These are phyloP conservation scores for Cancer borealis DNA, from an alignment of 2,888 invertebrate species.

Conservation along the genomic window DNA sequence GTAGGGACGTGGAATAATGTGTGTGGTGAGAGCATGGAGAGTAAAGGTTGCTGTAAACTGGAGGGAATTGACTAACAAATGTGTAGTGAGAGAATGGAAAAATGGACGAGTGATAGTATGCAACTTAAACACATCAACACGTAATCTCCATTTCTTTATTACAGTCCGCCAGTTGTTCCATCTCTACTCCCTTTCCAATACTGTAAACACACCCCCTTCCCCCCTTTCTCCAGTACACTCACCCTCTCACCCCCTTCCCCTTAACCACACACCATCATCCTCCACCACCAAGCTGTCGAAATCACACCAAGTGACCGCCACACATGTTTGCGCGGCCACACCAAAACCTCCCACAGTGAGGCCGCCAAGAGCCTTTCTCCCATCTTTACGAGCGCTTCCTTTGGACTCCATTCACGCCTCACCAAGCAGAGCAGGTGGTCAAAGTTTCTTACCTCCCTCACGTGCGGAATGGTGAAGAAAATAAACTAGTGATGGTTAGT, in stretches of 20 bases:
- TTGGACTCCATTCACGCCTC: background rate
- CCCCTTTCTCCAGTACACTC: background rate
- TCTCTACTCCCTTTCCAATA: background rate
- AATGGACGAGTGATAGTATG: background rate
- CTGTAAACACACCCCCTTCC: background rate
- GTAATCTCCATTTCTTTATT: background rate
- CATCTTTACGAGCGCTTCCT: constrained; percentile 8
- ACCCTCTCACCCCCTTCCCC: background rate
- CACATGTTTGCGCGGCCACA: background rate
- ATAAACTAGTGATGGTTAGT: background rate
- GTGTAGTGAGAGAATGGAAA: background rate
- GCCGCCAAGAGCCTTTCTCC: background rate
- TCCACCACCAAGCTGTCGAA: constrained; percentile 35
- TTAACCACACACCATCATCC: background rate
- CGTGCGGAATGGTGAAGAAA: background rate
- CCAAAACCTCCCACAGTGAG: background rate
- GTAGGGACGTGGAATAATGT: background rate
- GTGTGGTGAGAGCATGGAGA: background rate
- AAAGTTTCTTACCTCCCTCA: background rate
- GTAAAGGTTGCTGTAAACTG: background rate
- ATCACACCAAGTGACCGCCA: constrained; percentile 5
- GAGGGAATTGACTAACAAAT: background rate
- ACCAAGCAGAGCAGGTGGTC: background rate
- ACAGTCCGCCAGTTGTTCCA: background rate
- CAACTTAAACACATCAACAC: background rate